These are phyloP conservation scores for Leptopilina clavipes DNA, from an alignment of 1,140 invertebrate species.

Conservation along the genomic window DNA sequence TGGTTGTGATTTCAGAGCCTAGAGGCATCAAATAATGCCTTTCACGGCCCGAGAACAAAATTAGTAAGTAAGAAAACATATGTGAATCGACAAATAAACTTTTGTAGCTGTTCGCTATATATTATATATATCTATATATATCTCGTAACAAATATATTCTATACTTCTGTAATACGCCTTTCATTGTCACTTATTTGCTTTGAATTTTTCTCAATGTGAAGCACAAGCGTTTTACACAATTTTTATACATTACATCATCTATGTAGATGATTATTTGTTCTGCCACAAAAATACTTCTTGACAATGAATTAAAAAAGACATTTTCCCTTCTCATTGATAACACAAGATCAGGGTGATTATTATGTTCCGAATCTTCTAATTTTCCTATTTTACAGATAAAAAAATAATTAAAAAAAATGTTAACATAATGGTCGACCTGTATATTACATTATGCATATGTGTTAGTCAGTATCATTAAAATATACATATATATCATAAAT, in stretches of 20 bases:
- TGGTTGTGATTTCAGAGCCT: slow-evolving; percentile 76
- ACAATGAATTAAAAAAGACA: no score
- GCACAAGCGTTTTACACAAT: slow-evolving; percentile 42
- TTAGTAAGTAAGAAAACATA: slow-evolving; percentile 76
- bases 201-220: slow-evolving; percentile 48
- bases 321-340: slow-evolving; percentile 42
- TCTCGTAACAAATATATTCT: slow-evolving; percentile 54
- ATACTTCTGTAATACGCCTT: slow-evolving; percentile 46
- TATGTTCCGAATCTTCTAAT: no score
- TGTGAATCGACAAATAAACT: slow-evolving; percentile 71
- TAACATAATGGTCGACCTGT: no score
- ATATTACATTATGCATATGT: no score
- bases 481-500: no score
- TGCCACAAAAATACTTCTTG: not conserved
- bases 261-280: slow-evolving; percentile 34
- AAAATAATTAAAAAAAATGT: no score
- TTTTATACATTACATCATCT: no score
- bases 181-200: slow-evolving; percentile 54
- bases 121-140: no score
- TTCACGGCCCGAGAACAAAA: slow-evolving; percentile 76
- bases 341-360: slow-evolving; percentile 35
- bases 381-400: no score
- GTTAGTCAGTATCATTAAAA: slow-evolving; percentile 59
- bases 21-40: slow-evolving; percentile 76
- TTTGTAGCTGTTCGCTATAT: slow-evolving; percentile 54